These are phyloP conservation scores for Pristionchus japonicus DNA, from an alignment of 2,888 invertebrate genomes.

Conservation along the genomic window DNA sequence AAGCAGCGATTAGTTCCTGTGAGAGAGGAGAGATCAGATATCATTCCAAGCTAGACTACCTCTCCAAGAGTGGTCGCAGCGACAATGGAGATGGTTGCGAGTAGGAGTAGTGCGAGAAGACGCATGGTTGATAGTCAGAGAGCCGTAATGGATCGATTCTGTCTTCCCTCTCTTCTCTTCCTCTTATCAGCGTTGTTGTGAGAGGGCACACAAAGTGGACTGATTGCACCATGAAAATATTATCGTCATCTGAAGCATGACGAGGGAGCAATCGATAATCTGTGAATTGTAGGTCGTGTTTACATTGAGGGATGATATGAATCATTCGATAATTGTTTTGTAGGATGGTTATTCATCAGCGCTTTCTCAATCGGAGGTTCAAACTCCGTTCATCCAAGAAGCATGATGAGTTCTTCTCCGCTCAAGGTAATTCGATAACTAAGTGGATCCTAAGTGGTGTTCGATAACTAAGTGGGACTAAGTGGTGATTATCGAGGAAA, in stretches of 20 bases:
- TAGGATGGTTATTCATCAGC: neutral
- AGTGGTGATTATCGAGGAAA: neutral
- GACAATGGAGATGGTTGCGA: neutral
- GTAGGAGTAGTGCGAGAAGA: neutral
- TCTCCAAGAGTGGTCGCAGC: neutral
- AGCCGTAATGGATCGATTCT: conserved; percentile 26
- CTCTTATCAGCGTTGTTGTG: conserved; percentile 44
- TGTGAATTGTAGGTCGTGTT: no score
- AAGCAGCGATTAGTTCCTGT: conserved; percentile 9
- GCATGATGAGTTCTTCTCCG: conserved; percentile 21
- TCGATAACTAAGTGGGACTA: no score
- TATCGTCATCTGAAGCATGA: neutral
- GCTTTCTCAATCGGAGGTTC: neutral
- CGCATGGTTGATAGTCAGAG: neutral
- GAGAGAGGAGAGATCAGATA: neutral
- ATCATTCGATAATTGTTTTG: neutral
- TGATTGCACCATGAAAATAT: neutral
- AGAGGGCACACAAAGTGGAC: conserved; percentile 18
- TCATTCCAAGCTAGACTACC: neutral
- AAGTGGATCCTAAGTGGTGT: neutral
- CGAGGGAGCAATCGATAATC: neutral
- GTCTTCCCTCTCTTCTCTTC: neutral
- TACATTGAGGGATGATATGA: no score
- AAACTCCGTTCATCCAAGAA: neutral
- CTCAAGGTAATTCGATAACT: neutral